Percentiles rank a stretch among this genome's conserved stretches.
Conservation (phyloP, 1,140 invertebrate species). For the Aphaenogaster rudis region DNA sequence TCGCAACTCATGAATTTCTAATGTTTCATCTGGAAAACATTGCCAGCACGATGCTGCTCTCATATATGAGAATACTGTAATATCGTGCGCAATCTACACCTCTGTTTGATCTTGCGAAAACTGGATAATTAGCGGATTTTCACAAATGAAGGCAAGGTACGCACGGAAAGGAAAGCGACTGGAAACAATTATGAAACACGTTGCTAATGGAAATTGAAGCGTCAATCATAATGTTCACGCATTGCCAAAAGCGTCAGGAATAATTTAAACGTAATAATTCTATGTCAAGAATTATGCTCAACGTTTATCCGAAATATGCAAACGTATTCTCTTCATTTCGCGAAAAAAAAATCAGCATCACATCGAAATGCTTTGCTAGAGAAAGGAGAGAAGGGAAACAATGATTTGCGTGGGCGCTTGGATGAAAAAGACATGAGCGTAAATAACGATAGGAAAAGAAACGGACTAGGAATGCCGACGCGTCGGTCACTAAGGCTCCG, state of each 20-base stretch:
- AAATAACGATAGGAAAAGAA: conserved; percentile 57
- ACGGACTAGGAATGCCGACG: conserved; percentile 58
- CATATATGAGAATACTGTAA: conserved; percentile 33
- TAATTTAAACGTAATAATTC: conserved; percentile 4
- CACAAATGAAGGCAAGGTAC: background rate
- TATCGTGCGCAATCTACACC: background rate
- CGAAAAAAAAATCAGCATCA: background rate
- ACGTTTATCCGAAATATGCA: background rate
- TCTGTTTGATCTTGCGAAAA: conserved; percentile 51
- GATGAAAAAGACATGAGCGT: conserved; percentile 50
- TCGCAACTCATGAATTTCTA: conserved; percentile 42
- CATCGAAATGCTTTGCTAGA: background rate
- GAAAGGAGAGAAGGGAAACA: conserved; percentile 46
- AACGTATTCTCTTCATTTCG: background rate
- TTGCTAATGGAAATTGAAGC: conserved; percentile 5
- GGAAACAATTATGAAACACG: conserved; percentile 2
- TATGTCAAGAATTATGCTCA: background rate
- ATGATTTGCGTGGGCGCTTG: conserved; percentile 43
- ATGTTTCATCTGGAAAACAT: conserved; percentile 33
- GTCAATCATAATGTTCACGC: background rate
- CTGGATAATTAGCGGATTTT: conserved; percentile 41
- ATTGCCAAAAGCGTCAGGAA: background rate
- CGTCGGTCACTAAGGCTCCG: conserved; percentile 75
- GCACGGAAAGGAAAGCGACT: conserved; percentile 5
- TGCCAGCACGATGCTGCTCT: background rate